Base-by-base conservation (phyloP, 1,140 invertebrate genomes). In the Dicyema japonicum region DNA sequence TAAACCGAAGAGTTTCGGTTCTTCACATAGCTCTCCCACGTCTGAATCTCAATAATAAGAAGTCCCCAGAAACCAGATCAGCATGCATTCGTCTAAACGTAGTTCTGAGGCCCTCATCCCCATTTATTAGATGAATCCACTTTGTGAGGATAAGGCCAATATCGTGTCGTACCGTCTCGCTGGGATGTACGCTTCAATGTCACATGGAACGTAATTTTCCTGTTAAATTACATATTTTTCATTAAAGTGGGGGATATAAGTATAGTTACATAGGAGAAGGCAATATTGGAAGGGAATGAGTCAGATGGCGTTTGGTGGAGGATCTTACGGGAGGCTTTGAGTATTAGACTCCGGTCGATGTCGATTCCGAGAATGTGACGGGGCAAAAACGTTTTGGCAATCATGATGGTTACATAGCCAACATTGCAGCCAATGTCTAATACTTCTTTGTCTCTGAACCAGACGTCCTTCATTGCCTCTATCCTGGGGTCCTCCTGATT, bases 381-480 rank as follows among this genome's bases (percentile, higher is more conserved):
- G 2, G 80, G 74, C 18, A 61, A 56, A 41, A 72, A 67, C 38
- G 78, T 66, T 33, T 69, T 59, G 0, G 74, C 82, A 25, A 92
- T 57, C 2, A 46, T 40, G 5, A 65, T 38, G 2, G 80, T 82
- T 24, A 94, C 62, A 43, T 82, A 70, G 2, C 85, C 85, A 35
- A 76, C 68, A 57, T 94, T 94, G 47, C 85, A 94, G 6, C 85
- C 85, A 42, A 94, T 72, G 42, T 94, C 85, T 21, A 94, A 56
- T 14, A 92, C 65, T 49, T 78, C 68, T 50, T 78, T 85, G 8
- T 65, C 63, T 33, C 64, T 54, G 46, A 92, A 88, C 41, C 85
- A 59, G 36, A 80, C 66, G 22, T 60, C 53, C 33, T 69, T 63
- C 33, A 97, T 69, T 26, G 66, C 63, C 34, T 62, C 61, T 24